A percentile compares a stretch with the other conserved stretches of the same genome.
Evolutionary conservation across 2,888 invertebrate genomes (phyloP).

Genomic region (Lochmaea crataegi): DNA sequence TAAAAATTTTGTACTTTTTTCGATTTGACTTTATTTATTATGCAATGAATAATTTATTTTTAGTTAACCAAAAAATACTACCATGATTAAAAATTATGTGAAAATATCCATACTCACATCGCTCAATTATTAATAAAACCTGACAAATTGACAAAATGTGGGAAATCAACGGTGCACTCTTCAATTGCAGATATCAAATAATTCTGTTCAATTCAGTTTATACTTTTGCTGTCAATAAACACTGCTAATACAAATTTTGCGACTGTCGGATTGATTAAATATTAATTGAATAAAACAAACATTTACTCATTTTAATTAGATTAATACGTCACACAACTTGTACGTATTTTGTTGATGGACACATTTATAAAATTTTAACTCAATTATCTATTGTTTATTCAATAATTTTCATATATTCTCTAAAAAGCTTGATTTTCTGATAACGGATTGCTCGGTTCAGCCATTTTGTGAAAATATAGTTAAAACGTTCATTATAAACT

Average conservation of each 20-base stretch:
- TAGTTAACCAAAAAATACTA: too few species aligned
- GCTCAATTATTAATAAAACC: background rate
- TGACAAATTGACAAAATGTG: background rate
- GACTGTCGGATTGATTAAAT: conserved; percentile 8
- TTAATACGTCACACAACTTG: background rate
- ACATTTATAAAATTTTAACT: background rate
- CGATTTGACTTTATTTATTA: too few species aligned
- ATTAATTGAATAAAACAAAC: conserved; percentile 12
- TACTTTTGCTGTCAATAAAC: conserved; percentile 1
- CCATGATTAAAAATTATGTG: too few species aligned
- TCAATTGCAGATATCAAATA: conserved; percentile 1
- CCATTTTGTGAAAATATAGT: background rate
- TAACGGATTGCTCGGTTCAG: background rate
- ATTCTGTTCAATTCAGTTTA: background rate
- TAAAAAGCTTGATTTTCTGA: background rate
- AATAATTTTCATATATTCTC: background rate
- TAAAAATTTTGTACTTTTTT: too few species aligned
- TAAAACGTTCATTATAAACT: background rate
- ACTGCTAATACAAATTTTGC: background rate
- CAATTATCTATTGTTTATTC: background rate
- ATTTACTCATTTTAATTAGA: conserved; percentile 1
- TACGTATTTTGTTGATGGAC: background rate
- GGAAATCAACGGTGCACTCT: background rate
- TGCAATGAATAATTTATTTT: too few species aligned
- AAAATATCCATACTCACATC: background rate